Conservation (phyloP, 2,113 vertebrate genomes). For the Tapirus terrestris region DNA sequence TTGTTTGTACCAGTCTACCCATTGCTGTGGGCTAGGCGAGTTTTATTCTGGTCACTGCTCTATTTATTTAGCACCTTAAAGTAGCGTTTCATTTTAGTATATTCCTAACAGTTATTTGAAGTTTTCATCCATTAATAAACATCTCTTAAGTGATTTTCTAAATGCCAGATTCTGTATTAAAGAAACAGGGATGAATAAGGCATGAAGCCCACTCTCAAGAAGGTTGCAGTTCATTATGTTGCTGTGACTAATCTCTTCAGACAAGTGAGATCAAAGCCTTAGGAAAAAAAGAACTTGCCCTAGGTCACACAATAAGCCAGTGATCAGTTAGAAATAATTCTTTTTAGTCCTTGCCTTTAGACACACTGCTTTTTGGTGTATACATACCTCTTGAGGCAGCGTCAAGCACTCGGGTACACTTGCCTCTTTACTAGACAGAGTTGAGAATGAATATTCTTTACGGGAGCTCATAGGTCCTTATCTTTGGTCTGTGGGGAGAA, state of each 20-base stretch:
- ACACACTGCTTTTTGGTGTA: background rate
- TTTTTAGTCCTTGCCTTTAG: background rate
- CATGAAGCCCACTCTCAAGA: background rate
- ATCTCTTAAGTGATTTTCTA: background rate
- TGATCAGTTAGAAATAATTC: background rate
- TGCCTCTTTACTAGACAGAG: background rate
- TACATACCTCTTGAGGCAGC: background rate
- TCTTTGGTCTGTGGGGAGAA: background rate
- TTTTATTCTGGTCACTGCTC: background rate
- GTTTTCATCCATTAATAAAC: conserved; percentile 17
- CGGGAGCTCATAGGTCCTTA: background rate
- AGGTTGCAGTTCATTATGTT: background rate
- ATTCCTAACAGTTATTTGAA: background rate
- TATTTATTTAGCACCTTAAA: background rate
- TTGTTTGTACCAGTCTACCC: background rate
- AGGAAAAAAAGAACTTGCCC: background rate
- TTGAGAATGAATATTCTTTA: background rate
- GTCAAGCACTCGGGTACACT: background rate
- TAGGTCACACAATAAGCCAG: background rate
- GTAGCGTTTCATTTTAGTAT: background rate
- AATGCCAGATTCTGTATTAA: background rate
- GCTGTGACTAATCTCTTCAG: background rate
- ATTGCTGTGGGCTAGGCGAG: background rate
- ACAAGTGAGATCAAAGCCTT: background rate
- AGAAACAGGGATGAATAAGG: background rate